Evolutionary conservation across 2,797 vertebrate genomes (phyloP).

Genomic region (Rhadinocentrus ornatus): DNA sequence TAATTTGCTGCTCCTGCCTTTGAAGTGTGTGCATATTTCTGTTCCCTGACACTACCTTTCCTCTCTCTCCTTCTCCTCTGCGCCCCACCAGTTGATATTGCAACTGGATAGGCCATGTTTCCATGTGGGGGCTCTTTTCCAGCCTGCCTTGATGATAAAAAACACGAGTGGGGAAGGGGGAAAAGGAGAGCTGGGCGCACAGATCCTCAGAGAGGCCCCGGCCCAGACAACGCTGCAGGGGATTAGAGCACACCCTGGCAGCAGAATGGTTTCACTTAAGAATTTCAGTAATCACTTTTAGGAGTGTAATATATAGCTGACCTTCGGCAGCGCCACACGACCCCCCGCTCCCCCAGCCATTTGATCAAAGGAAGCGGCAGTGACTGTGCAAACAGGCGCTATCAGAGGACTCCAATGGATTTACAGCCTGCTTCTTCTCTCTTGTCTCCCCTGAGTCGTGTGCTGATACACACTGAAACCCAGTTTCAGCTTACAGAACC

Average conservation of each 20-base stretch:
- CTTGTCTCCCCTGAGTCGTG: conserved; percentile 84
- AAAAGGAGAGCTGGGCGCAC: conserved; percentile 67
- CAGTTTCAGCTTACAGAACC: conserved; percentile 84
- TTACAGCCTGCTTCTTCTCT: conserved; percentile 88
- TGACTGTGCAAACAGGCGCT: conserved; percentile 87
- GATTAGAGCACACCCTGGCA: conserved; percentile 88
- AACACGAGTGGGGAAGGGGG: conserved; percentile 81
- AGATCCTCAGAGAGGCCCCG: conserved; percentile 82
- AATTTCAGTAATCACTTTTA: conserved; percentile 91
- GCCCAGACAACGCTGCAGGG: conserved; percentile 85
- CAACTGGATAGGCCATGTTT: conserved; percentile 86
- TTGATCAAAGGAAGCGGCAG: conserved; percentile 87
- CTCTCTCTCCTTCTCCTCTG: conserved; percentile 40
- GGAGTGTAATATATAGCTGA: conserved; percentile 91
- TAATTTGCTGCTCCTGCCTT: conserved; percentile 82
- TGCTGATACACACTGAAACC: conserved; percentile 81
- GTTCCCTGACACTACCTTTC: conserved; percentile 81
- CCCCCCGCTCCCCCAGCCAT: conserved; percentile 84
- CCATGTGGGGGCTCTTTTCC: conserved; percentile 81
- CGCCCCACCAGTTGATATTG: conserved; percentile 71
- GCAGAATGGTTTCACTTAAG: conserved; percentile 90
- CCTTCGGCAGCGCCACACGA: conserved; percentile 88
- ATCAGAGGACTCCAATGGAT: conserved; percentile 87
- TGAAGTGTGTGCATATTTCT: conserved; percentile 84
- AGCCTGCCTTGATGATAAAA: conserved; percentile 82